phyloP scores from a whole-genome alignment of 2,797 vertebrate genomes.

The Serranus cabrilla region DNA sequence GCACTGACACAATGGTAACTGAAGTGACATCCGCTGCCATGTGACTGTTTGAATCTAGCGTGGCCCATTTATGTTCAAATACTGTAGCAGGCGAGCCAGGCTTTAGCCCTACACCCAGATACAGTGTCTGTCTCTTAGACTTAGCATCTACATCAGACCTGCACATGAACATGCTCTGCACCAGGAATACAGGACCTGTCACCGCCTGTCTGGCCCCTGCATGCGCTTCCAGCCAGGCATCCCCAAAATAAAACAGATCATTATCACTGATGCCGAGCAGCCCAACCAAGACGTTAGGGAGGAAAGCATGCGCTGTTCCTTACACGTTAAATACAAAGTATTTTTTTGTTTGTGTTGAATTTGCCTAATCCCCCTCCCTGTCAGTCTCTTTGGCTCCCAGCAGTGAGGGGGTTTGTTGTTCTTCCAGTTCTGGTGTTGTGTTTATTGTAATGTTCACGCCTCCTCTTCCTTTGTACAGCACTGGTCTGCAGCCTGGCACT shows the following conservation, averaged over 20 bases:
- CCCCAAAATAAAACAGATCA: conserved; percentile 81
- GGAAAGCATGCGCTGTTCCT: conserved; percentile 36
- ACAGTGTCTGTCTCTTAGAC: conserved; percentile 73
- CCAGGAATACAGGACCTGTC: conserved; percentile 81
- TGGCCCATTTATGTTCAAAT: conserved; percentile 70
- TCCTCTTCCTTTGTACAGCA: conserved; percentile 35
- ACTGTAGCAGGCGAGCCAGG: conserved; percentile 52
- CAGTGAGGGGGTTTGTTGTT: conserved; percentile 42
- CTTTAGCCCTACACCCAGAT: conserved; percentile 65
- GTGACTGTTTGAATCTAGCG: conserved; percentile 61
- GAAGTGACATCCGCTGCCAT: conserved; percentile 48
- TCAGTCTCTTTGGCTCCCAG: conserved; percentile 42
- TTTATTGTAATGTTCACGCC: conserved; percentile 35
- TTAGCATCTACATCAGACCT: conserved; percentile 80
- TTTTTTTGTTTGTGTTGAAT: conserved; percentile 54
- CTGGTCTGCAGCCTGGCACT: conserved; percentile 36
- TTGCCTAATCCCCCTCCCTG: conserved; percentile 45
- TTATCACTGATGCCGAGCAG: conserved; percentile 70
- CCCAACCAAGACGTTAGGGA: conserved; percentile 45
- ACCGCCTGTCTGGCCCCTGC: conserved; percentile 71
- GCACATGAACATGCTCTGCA: conserved; percentile 64
- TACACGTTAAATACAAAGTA: conserved; percentile 54
- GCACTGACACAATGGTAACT: conserved; percentile 41
- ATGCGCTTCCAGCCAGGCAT: conserved; percentile 64
- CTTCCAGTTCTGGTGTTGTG: conserved; percentile 50